These are phyloP conservation scores for Phoxinus dragarum DNA, from an alignment of 2,797 vertebrate genomes.

Conservation along the genomic window DNA sequence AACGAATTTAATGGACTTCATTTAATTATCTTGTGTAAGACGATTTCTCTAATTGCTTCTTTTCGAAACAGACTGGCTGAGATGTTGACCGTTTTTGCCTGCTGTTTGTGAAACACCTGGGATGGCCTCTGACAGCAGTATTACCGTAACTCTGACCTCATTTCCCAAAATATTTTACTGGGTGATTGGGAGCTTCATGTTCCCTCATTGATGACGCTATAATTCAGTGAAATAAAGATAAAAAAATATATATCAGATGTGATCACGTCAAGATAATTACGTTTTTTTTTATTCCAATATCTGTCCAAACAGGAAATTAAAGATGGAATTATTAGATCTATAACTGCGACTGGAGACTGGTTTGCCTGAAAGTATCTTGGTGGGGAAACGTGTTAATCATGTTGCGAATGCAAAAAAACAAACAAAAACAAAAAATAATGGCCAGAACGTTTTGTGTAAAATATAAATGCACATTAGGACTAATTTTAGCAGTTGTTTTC, in stretches of 20 bases:
- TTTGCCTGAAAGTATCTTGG: conserved; percentile 57
- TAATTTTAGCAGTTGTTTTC: not conserved
- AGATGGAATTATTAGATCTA: conserved; percentile 68
- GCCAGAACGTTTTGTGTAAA: not conserved
- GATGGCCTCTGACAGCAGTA: not conserved
- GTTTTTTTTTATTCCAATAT: conserved; percentile 71
- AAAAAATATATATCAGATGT: conserved; percentile 69
- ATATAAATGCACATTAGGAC: not conserved
- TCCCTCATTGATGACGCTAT: conserved; percentile 63
- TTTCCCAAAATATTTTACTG: conserved; percentile 71
- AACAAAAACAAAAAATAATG: not conserved
- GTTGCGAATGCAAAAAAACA: not conserved
- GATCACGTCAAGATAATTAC: conserved; percentile 70
- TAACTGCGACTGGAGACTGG: conserved; percentile 69
- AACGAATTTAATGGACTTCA: conserved; percentile 61
- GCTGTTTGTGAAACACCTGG: conserved; percentile 4
- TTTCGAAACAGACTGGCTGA: conserved; percentile 56
- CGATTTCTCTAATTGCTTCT: conserved; percentile 73
- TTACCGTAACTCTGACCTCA: conserved; percentile 63
- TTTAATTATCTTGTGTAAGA: conserved; percentile 71
- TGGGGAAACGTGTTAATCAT: not conserved
- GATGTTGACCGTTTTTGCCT: conserved; percentile 21
- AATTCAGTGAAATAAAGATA: conserved; percentile 63
- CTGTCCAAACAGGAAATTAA: conserved; percentile 75
- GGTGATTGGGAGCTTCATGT: conserved; percentile 70